Evolutionary conservation across 2,797 vertebrate species (phyloP), one percentile per base, ranked within the genome.

Genomic region (Characodon lateralis): DNA sequence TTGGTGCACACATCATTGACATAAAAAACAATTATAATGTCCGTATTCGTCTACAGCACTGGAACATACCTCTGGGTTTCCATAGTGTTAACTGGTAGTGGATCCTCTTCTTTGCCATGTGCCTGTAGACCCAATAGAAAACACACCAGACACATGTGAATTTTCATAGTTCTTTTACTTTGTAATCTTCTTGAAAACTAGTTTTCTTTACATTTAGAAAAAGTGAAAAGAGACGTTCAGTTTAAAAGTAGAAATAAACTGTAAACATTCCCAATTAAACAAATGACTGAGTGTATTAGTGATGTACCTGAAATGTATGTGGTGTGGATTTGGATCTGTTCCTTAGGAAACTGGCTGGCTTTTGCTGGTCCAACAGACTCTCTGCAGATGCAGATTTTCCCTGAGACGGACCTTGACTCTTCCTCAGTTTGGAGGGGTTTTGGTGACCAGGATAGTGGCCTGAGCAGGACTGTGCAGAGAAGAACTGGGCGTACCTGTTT

Each of bases 401-500:
- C 71, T 90, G 55, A 81, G 90, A 74, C 58, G 89, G 72, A 72
- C 83, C 83, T 0, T 73, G 80, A 46, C 76, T 89, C 63, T 94
- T 93, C 66, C 82, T 94, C 90, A 83, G 90, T 77, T 78, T 89
- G 68, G 87, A 78, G 73, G 91, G 88, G 63, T 76, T 77, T 0
- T 88, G 83, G 46, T 91, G 92, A 35, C 78, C 77, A 10, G 68
- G 24, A 28, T 89, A 84, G 0, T 90, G 91, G 55, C 81, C 84
- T 70, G 88, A 88, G 65, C 83, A 83, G 53, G 93, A 91, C 81
- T 94, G 95, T 24, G 85, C 88, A 73, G 92, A 92, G 89, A 92
- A 93, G 87, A 95, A 95, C 93, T 95, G 94, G 43, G 93, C 90
- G 71, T 95, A 94, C 89, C 94, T 95, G 74, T 72, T 83, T 74